Conservation (phyloP, 1,140 invertebrate species). For the Drosophila bocqueti region DNA sequence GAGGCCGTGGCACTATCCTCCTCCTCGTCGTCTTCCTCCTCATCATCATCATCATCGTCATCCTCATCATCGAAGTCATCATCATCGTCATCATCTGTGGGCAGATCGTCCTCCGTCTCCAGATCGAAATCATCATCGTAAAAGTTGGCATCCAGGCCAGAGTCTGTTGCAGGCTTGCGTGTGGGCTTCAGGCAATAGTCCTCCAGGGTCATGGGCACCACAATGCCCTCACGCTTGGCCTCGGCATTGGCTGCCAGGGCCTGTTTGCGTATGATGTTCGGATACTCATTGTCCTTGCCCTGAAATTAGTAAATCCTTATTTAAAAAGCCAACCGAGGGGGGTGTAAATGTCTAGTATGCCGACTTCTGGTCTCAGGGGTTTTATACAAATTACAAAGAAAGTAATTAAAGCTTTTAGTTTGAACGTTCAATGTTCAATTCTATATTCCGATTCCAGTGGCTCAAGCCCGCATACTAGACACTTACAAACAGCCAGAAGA, state of each 20-base stretch:
- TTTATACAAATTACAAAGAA: background rate
- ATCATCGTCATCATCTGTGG: conserved; percentile 90
- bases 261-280: conserved; percentile 99
- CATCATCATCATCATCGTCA: conserved; percentile 86
- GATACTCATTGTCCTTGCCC: conserved; percentile 99
- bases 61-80: conserved; percentile 62
- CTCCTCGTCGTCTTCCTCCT: conserved; percentile 80
- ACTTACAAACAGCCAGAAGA: conserved; percentile 18
- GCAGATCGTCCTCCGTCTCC: conserved; percentile 91
- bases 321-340: conserved; percentile 4
- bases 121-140: conserved; percentile 96
- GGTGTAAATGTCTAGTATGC: conserved; percentile 28
- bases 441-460: background rate
- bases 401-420: background rate
- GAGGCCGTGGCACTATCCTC: conserved; percentile 45
- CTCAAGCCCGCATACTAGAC: conserved; percentile 23
- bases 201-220: conserved; percentile 98
- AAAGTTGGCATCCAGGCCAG: conserved; percentile 93
- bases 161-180: conserved; percentile 91
- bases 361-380: background rate
- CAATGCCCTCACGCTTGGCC: conserved; percentile 98
- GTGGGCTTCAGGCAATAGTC: conserved; percentile 98
- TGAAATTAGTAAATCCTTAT: conserved; percentile 40
- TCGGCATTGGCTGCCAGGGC: conserved; percentile 97
- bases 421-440: background rate